These are phyloP conservation scores for Ectemnius continuus DNA, from an alignment of 2,888 invertebrate genomes.

Conservation along the genomic window DNA sequence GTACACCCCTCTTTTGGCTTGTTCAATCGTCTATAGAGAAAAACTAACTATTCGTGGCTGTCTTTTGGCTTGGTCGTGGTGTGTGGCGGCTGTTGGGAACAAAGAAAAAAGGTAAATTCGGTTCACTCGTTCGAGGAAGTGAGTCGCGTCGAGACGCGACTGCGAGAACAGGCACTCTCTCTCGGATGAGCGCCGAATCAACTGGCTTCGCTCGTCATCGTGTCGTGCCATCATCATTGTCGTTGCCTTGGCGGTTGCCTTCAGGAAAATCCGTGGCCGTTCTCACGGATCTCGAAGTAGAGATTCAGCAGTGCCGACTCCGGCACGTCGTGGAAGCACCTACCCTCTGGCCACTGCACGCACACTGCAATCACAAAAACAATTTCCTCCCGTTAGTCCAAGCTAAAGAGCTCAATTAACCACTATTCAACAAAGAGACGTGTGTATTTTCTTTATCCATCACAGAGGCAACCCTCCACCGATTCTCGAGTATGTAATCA, in stretches of 20 bases:
- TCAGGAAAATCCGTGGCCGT: conserved; percentile 75
- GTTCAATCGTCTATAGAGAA: conserved; percentile 6
- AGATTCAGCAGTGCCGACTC: conserved; percentile 75
- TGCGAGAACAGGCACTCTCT: conserved; percentile 11
- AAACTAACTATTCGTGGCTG: conserved; percentile 13
- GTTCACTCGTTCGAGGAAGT: background rate
- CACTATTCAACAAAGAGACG: too few species aligned
- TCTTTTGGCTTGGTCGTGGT: conserved; percentile 76
- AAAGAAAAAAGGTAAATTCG: conserved; percentile 47
- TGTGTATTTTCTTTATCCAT: too few species aligned
- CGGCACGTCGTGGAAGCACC: conserved; percentile 79
- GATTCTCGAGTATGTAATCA: too few species aligned
- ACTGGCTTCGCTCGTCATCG: conserved; percentile 34
- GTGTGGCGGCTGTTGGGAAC: conserved; percentile 72
- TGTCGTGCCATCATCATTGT: conserved; percentile 56
- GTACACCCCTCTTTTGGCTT: conserved; percentile 18
- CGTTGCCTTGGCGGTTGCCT: conserved; percentile 68
- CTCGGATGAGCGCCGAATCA: conserved; percentile 28
- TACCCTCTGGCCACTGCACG: conserved; percentile 95
- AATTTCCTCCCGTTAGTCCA: background rate
- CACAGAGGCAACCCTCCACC: too few species aligned
- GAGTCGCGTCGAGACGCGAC: conserved; percentile 5
- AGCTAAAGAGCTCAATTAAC: too few species aligned
- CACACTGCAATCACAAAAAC: conserved; percentile 83
- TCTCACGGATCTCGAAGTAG: conserved; percentile 74